Base-by-base conservation (phyloP, 2,113 vertebrate genomes). In the Mormoops blainvillei region DNA sequence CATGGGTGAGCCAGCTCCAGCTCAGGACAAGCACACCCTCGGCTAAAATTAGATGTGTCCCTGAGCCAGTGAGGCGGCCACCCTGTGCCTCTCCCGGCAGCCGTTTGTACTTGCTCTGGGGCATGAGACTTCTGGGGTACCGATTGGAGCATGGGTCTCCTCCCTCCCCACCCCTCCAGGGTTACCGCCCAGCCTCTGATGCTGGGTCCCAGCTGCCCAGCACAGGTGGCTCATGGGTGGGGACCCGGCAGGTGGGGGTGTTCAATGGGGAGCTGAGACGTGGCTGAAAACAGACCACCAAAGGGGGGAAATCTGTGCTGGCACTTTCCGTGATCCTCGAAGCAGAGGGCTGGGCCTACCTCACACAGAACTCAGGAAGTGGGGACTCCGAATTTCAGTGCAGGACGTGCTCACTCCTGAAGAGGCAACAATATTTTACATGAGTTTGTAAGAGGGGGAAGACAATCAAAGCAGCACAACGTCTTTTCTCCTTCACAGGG, bases 21-120 rank as follows among this genome's bases (percentile, higher is more conserved):
- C 52, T 54, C 38, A 15, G 45, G 52, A 56, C 50, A n/a, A 65
- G 83, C 83, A 91, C 33, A 33, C 61, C 85, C 83, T 65, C 38
- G 18, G 36, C 95, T 97, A 92, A 97, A 95, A 93, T 93, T 81
- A 96, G 91, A 67, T n/a, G 61, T 52, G 31, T 93, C 26, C 70
- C 87, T 31, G 63, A 77, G 84, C 56, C 71, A 68, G 52, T 13
- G 0, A 7, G 65, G 38, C 26, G 7, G 18, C 77, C 77, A n/a
- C 43, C 76, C 61, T 6, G 15, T 33, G 94, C 86, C 71, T 67
- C 88, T 93, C 77, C 81, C 80, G 94, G 80, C n/a, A 82, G 80
- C 33, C 10, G 4, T 33, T 52, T 54, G 58, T 45, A 58, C 58
- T 73, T 33, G 33, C 73, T 76, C 61, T 28, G 31, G 48, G 45